Percentiles rank a stretch among this genome's conserved stretches.
Evolutionary conservation across 2,113 vertebrate genomes (phyloP).

Genomic region (Melanostigma gelatinosum): DNA sequence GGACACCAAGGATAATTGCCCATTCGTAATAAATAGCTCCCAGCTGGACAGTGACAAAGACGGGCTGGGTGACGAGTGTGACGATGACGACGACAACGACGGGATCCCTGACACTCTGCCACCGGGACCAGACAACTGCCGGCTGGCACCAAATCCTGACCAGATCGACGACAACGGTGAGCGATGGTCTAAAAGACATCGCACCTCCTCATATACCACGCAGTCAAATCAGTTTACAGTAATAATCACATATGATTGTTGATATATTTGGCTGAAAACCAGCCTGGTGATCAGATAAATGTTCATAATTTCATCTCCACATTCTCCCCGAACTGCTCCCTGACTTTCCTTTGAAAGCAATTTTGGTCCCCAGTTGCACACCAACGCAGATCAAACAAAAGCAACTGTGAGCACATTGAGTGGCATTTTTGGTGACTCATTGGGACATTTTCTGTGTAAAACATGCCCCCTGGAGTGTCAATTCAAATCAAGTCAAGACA

Average conservation of each 20-base stretch:
- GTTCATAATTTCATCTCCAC: not conserved
- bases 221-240: not conserved
- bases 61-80: constrained; percentile 94
- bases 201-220: not conserved
- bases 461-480: constrained; percentile 30
- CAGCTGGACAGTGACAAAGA: constrained; percentile 97
- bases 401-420: constrained; percentile 31
- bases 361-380: constrained; percentile 1
- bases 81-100: constrained; percentile 96
- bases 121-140: constrained; percentile 96
- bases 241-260: not conserved
- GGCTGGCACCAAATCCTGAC: constrained; percentile 94
- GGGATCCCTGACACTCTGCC: constrained; percentile 91
- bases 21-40: constrained; percentile 93
- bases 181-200: constrained; percentile 22
- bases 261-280: not conserved
- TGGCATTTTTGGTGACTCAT: constrained; percentile 27
- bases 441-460: constrained; percentile 22
- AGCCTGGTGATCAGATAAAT: not conserved
- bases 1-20: constrained; percentile 98
- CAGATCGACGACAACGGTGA: constrained; percentile 95
- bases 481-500: constrained; percentile 19
- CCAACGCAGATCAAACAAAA: constrained; percentile 13
- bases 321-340: not conserved
- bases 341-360: not conserved